These are phyloP conservation scores for Alloscopus bannaensis DNA, from an alignment of 2,888 invertebrate species.

Conservation along the genomic window DNA sequence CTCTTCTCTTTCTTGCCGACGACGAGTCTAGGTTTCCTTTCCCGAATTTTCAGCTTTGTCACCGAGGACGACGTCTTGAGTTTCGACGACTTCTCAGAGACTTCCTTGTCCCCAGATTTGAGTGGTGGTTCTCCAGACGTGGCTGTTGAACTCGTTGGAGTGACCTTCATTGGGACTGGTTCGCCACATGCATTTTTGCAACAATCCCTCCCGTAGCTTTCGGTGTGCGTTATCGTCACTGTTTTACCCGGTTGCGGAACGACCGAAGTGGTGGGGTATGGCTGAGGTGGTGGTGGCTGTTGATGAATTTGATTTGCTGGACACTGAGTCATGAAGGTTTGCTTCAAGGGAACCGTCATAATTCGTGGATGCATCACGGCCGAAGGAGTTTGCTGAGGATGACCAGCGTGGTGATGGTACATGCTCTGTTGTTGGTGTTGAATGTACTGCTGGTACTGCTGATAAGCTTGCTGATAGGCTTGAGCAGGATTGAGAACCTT, in stretches of 20 bases:
- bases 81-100: conserved; percentile 26
- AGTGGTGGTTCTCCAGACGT: too few relatives aligned
- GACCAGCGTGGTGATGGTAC: conserved; percentile 30
- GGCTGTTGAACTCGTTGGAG: conserved; percentile 2
- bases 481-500: conserved; percentile 37
- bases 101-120: too few relatives aligned
- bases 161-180: conserved; percentile 19
- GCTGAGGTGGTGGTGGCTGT: neutral
- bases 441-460: conserved; percentile 46
- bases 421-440: conserved; percentile 43
- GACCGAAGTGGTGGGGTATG: conserved; percentile 19
- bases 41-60: conserved; percentile 14
- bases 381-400: neutral
- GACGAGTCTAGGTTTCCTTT: conserved; percentile 8
- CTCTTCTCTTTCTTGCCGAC: conserved; percentile 48
- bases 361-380: conserved; percentile 29
- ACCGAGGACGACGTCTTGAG: conserved; percentile 18
- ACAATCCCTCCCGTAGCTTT: too few relatives aligned
- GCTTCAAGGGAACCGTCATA: conserved; percentile 26
- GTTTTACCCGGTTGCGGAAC: neutral
- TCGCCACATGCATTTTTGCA: too few relatives aligned
- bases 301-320: conserved; percentile 16
- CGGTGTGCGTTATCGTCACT: too few relatives aligned
- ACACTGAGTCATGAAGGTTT: neutral
- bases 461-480: conserved; percentile 48